A percentile compares a stretch with the other conserved stretches of the same genome.
These are phyloP conservation scores for Ostrea denselamellosa DNA, from an alignment of 1,140 invertebrate genomes.

Conservation along the genomic window DNA sequence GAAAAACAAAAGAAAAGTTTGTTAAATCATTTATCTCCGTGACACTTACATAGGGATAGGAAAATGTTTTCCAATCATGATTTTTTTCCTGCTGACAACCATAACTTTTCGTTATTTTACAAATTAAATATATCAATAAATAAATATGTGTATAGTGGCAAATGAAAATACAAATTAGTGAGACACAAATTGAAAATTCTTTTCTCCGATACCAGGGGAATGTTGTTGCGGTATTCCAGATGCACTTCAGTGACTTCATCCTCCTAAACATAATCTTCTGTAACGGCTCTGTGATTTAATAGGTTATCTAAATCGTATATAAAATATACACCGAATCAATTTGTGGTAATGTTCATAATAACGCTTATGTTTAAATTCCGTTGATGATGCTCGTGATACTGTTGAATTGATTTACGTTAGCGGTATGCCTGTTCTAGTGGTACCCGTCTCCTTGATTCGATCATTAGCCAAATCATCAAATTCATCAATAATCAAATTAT, in stretches of 20 bases:
- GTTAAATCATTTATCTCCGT: neutral
- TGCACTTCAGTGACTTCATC: too few relatives aligned
- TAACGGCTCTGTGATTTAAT: neutral
- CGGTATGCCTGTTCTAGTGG: neutral
- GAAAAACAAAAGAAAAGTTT: neutral
- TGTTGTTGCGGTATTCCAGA: too few relatives aligned
- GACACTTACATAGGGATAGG: too few relatives aligned
- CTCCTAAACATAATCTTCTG: too few relatives aligned
- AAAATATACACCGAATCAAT: conserved; percentile 3
- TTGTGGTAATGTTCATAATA: neutral
- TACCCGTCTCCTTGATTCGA: neutral
- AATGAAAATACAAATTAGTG: too few relatives aligned
- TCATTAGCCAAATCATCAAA: neutral
- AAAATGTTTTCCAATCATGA: too few relatives aligned
- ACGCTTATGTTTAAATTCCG: neutral
- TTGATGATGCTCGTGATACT: neutral
- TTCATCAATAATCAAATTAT: conserved; percentile 3
- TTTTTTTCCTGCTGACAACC: too few relatives aligned
- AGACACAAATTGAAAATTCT: too few relatives aligned
- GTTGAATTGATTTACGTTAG: neutral
- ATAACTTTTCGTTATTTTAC: too few relatives aligned
- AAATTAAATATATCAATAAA: too few relatives aligned
- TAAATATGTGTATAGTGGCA: too few relatives aligned
- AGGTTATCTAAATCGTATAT: neutral
- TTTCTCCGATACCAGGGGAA: too few relatives aligned